A percentile compares a stretch with the other conserved stretches of the same genome.
Evolutionary conservation across 2,797 vertebrate genomes (phyloP).

Genomic region (Nannoperca obscura): DNA sequence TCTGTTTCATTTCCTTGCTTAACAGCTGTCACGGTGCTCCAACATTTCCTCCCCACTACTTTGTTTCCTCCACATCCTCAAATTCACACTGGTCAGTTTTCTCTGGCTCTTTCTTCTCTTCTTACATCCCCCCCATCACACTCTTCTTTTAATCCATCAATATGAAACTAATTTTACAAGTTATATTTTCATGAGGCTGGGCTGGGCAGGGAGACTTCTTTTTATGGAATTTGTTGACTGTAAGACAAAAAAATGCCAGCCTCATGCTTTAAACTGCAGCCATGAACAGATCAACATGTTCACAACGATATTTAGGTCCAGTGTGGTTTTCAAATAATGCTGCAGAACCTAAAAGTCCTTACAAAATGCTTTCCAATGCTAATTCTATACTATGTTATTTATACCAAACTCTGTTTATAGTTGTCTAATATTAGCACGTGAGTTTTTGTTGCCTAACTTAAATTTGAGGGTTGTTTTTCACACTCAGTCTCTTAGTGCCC

Average conservation of each 20-base stretch:
- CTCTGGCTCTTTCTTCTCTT: not conserved
- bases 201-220: too few relatives aligned
- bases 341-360: not conserved
- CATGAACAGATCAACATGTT: not conserved
- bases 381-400: not conserved
- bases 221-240: not conserved
- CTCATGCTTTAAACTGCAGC: not conserved
- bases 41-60: slow-evolving; percentile 26
- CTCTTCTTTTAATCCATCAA: not conserved
- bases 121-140: not conserved
- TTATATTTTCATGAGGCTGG: not conserved
- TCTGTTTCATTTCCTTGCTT: slow-evolving; percentile 46
- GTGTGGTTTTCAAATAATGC: not conserved
- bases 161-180: not conserved
- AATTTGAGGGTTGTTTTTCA: not conserved
- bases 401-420: not conserved
- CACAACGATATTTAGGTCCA: not conserved
- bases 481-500: not conserved
- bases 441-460: not conserved
- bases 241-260: not conserved
- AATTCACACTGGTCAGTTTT: slow-evolving; percentile 21
- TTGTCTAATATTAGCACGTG: not conserved
- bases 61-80: slow-evolving; percentile 24
- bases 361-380: not conserved
- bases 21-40: slow-evolving; percentile 23